Evolutionary conservation across 2,888 invertebrate genomes (phyloP), one percentile per base, ranked within the genome.

Genomic region (Metalampra italica): DNA sequence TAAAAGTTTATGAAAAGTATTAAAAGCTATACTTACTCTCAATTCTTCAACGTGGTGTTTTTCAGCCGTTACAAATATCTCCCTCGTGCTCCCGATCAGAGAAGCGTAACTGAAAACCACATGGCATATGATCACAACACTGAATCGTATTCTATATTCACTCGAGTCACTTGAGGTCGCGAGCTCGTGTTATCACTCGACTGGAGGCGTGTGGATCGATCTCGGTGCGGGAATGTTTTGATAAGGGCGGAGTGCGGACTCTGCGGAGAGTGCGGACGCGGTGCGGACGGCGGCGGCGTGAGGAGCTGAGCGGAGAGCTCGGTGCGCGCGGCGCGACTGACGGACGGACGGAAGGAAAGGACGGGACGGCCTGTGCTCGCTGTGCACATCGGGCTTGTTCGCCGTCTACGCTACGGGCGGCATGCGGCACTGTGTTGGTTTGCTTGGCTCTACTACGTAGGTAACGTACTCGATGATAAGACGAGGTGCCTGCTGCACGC

Each of bases 121-220:
- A 67, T 65, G 59, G 52, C 59, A 60, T 57, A 60, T 22, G 62
- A 62, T 62, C 68, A 71, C 71, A 71, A 66, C 70, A 71, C 69
- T 63, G 43, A 34, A 32, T 51, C 47, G 50, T 47, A 54, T 55
- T 62, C 62, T 63, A 65, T n/a, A 65, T 61, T 69, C 75, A 81
- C 76, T 73, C 64, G 62, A 70, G 74, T 69, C 78, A 82, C 78
- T 69, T 54, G 65, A 60, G 66, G 69, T 62, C 58, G 66, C 59
- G 61, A 64, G 60, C 59, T 64, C 57, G 57, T 70, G 77, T 77
- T 79, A 78, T 79, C 78, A 79, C 66, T 56, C 67, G 69, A 70
- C 71, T 67, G 66, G 66, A 75, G 75, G 78, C 74, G 74, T 75
- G 74, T 79, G 78, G 82, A 88, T 88, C 88, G 88, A 88, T 88